phyloP scores from a whole-genome alignment of 2,888 invertebrate species.

The Iphiclides podalirius region DNA sequence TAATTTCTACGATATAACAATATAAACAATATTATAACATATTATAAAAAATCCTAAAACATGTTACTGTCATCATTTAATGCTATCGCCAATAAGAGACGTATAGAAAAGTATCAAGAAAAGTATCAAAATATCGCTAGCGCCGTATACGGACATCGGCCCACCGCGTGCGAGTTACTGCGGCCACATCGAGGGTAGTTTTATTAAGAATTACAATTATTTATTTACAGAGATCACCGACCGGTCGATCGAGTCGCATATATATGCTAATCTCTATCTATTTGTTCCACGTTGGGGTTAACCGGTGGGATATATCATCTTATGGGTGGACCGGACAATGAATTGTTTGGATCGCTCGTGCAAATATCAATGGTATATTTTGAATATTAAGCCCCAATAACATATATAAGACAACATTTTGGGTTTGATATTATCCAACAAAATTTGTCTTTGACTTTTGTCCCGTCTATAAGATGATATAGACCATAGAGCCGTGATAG shows the following conservation, averaged over 20 bases:
- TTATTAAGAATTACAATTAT: constrained; percentile 75
- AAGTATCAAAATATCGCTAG: constrained; percentile 46
- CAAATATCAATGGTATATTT: too few species aligned
- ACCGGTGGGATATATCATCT: constrained; percentile 16
- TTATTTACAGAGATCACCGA: constrained; percentile 54
- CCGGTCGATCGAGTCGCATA: constrained; percentile 31
- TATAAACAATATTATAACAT: too few species aligned
- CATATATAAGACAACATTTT: too few species aligned
- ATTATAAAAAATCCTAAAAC: too few species aligned
- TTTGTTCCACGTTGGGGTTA: constrained; percentile 30
- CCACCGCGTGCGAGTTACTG: constrained; percentile 61
- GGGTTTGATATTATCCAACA: too few species aligned
- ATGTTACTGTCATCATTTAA: too few species aligned
- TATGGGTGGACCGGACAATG: constrained; percentile 7
- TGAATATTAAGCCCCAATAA: too few species aligned
- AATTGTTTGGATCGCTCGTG: constrained; percentile 1
- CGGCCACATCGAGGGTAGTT: constrained; percentile 57
- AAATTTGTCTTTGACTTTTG: too few species aligned
- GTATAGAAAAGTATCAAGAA: constrained; percentile 16
- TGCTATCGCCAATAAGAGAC: too few species aligned
- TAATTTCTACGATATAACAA: too few species aligned
- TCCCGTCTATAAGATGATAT: too few species aligned
- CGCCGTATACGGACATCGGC: constrained; percentile 31
- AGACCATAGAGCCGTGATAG: too few species aligned
- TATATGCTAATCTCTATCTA: constrained; percentile 45